Conservation (phyloP, 2,888 invertebrate species). For the Chrysolina haemoptera region DNA sequence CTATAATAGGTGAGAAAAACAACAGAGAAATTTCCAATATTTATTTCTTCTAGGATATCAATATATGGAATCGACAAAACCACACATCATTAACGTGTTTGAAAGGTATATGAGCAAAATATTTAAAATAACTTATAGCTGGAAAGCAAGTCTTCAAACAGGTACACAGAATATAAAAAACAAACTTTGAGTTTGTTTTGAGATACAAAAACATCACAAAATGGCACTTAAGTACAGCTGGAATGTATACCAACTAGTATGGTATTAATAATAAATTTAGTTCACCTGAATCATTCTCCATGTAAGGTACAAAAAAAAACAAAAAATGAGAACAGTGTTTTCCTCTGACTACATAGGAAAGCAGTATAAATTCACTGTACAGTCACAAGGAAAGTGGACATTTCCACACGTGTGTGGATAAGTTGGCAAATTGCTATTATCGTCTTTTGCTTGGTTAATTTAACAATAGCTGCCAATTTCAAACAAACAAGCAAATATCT, state of each 20-base stretch:
- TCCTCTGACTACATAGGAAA: no score
- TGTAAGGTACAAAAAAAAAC: no score
- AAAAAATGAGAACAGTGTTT: no score
- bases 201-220: constrained; percentile 4
- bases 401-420: no score
- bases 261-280: not conserved
- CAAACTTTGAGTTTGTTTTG: not conserved
- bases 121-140: not conserved
- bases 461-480: no score
- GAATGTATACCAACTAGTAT: not conserved
- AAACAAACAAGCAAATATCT: no score
- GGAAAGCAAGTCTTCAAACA: constrained; percentile 25
- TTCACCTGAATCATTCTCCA: no score
- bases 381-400: no score
- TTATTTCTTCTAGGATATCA: constrained; percentile 12
- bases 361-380: no score
- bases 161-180: constrained; percentile 23
- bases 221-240: not conserved
- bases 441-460: no score
- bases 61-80: not conserved
- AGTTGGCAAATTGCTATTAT: no score
- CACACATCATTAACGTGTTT: not conserved
- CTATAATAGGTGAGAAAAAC: not conserved
- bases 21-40: not conserved
- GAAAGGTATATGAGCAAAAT: constrained; percentile 17